These are phyloP conservation scores for Reinhardtius hippoglossoides DNA, from an alignment of 2,113 vertebrate genomes.

Conservation along the genomic window DNA sequence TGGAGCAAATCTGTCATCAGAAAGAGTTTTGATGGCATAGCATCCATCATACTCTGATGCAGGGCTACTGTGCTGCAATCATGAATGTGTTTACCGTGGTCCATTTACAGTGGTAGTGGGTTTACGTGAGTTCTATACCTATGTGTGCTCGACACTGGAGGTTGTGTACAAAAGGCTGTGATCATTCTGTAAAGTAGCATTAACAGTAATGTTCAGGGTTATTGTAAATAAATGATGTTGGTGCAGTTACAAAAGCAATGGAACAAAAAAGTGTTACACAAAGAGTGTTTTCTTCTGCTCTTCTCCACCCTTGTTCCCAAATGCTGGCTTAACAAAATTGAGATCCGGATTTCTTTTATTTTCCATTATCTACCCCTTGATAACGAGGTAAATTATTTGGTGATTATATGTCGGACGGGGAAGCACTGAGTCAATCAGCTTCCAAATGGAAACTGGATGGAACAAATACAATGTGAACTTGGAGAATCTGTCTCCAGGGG, in stretches of 20 bases:
- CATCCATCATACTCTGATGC: conserved; percentile 35
- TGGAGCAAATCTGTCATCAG: conserved; percentile 45
- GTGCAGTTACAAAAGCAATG: conserved; percentile 47
- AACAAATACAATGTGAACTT: conserved; percentile 72
- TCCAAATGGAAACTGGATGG: conserved; percentile 63
- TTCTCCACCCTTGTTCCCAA: conserved; percentile 9
- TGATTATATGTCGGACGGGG: conserved; percentile 57
- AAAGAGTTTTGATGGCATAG: conserved; percentile 33
- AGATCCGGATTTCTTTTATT: conserved; percentile 62
- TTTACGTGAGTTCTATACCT: conserved; percentile 44
- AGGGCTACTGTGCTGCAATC: conserved; percentile 43
- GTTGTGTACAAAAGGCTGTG: conserved; percentile 50
- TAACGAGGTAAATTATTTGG: conserved; percentile 69
- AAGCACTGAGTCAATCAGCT: conserved; percentile 61
- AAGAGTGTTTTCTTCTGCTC: conserved; percentile 7
- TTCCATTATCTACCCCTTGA: conserved; percentile 69
- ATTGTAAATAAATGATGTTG: conserved; percentile 43
- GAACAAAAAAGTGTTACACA: not conserved
- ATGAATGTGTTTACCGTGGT: conserved; percentile 42
- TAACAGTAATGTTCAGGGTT: conserved; percentile 46
- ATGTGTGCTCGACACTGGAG: conserved; percentile 45
- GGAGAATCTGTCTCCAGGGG: conserved; percentile 50
- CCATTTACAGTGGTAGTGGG: conserved; percentile 43
- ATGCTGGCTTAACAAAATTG: conserved; percentile 48
- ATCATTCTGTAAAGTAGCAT: conserved; percentile 19